Evolutionary conservation across 1,140 invertebrate genomes (phyloP), one percentile per base, ranked within the genome.

Genomic region (Drosophila orosa): DNA sequence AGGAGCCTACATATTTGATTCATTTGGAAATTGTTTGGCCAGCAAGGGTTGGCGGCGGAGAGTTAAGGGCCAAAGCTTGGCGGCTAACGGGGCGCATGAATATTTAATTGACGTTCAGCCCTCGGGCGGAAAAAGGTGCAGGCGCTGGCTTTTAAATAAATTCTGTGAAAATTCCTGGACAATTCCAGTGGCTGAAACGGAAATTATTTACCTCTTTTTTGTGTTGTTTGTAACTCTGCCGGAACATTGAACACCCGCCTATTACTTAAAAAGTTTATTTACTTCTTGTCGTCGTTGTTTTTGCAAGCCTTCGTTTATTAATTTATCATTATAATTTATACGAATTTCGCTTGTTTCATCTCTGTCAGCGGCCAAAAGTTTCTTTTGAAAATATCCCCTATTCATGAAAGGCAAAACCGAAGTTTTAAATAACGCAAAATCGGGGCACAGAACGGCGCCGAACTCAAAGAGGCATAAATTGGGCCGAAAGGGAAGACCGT

Each of bases 401-500:
- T 66, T 54, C 27, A 67, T 54, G 42, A 37, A 48, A 19, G 9
- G 42, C 25, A 17, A 47, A 37, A 42, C 48, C 39, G 8, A 27
- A 58, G 58, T 68, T 78, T 74, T 35, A 60, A 65, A 63, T 55
- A 82, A 77, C 56, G 25, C 13, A 65, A 54, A 78, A 72, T 62
- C 35, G 22, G 10, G 13, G 9, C 25, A 47, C 29, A 61, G 27
- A 61, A 35, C 44, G 37, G 24, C 17, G 31, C 24, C 17, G 71
- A 40, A 44, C 50, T 25, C 60, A 76, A 50, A 63, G 59, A 48
- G 55, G 74, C 58, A 62, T 57, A 74, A 63, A 63, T 60, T 63
- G 33, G 25, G 44, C 8, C 6, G 12, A 27, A 52, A 37, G 57
- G 61, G 72, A 81, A 63, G 65, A 47, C 68, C 74, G 75, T 66